Evolutionary conservation across 2,113 vertebrate genomes (phyloP).

Genomic region (Tautogolabrus adspersus): DNA sequence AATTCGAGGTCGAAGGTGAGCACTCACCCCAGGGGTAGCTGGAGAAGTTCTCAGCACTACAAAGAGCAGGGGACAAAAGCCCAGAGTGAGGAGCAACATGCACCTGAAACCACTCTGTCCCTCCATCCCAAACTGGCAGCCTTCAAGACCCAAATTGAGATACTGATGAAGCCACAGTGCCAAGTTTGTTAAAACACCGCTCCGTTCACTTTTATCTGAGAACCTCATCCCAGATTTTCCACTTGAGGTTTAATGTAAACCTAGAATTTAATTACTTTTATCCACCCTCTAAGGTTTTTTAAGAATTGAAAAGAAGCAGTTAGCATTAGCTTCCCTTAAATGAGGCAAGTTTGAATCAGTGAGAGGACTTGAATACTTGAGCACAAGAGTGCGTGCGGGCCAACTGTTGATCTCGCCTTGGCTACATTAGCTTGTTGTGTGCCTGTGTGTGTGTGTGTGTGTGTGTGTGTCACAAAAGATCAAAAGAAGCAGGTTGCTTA

Average conservation of each 20-base stretch:
- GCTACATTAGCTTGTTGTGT: conserved; percentile 41
- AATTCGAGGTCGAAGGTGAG: conserved; percentile 71
- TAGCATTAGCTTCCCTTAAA: conserved; percentile 41
- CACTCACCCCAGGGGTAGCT: conserved; percentile 66
- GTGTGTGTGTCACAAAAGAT: conserved; percentile 71
- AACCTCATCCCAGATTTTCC: conserved; percentile 27
- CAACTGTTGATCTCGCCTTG: conserved; percentile 52
- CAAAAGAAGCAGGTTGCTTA: conserved; percentile 77
- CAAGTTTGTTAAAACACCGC: conserved; percentile 39
- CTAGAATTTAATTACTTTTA: conserved; percentile 28
- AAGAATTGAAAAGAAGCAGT: conserved; percentile 37
- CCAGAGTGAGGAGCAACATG: conserved; percentile 46
- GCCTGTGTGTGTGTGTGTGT: conserved; percentile 39
- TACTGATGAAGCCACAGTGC: conserved; percentile 46
- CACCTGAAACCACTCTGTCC: conserved; percentile 63
- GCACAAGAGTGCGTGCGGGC: conserved; percentile 37
- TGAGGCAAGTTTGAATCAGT: conserved; percentile 57
- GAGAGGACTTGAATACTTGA: conserved; percentile 33
- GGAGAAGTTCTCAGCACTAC: conserved; percentile 72
- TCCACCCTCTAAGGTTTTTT: conserved; percentile 52
- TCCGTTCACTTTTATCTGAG: conserved; percentile 51
- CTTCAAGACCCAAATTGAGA: conserved; percentile 58
- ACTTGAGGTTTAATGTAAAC: conserved; percentile 18
- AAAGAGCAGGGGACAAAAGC: conserved; percentile 70
- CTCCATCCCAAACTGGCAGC: conserved; percentile 54